These are phyloP conservation scores for Corvus moneduloides DNA, from an alignment of 2,113 vertebrate genomes.

Conservation along the genomic window DNA sequence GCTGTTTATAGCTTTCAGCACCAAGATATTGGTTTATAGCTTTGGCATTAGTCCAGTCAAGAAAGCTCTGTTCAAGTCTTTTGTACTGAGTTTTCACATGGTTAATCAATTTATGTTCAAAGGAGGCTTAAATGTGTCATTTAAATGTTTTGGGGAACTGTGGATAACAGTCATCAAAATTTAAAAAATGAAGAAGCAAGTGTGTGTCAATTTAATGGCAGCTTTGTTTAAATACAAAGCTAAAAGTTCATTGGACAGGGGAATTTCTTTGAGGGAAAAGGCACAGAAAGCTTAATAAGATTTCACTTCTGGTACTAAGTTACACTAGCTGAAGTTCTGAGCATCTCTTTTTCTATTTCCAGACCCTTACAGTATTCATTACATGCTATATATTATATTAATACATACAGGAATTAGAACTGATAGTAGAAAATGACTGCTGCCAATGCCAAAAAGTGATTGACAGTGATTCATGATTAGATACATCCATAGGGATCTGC, in stretches of 20 bases:
- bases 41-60: conserved; percentile 7
- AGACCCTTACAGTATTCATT: not conserved
- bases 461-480: not conserved
- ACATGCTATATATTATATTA: not conserved
- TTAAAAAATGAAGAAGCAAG: not conserved
- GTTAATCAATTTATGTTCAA: not conserved
- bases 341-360: not conserved
- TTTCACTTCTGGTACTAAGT: not conserved
- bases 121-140: not conserved
- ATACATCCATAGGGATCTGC: not conserved
- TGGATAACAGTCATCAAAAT: not conserved
- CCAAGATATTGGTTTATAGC: not conserved
- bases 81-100: not conserved
- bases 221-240: not conserved
- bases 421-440: not conserved
- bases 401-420: not conserved
- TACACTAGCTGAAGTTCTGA: not conserved
- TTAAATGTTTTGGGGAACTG: not conserved
- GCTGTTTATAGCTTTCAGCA: conserved; percentile 17
- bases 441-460: not conserved
- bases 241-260: not conserved
- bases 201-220: not conserved
- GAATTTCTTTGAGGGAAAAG: not conserved
- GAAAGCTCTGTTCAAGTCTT: not conserved
- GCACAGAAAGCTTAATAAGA: not conserved